Evolutionary conservation across 2,888 invertebrate genomes (phyloP).

Genomic region (Falcaria lacertinaria): DNA sequence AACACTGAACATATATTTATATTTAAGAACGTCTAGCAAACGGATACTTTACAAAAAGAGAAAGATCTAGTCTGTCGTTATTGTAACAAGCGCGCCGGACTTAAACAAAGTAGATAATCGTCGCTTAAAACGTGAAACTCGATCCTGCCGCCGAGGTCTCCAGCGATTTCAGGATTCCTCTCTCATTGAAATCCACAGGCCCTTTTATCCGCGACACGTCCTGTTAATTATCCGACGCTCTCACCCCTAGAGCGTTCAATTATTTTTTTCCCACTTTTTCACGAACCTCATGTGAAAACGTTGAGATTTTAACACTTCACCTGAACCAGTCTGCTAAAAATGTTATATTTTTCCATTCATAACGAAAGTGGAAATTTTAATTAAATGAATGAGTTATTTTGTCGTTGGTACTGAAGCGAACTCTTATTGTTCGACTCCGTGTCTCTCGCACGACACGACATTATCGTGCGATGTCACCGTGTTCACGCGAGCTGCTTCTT

Average conservation of each 20-base stretch:
- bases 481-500: conserved; percentile 23
- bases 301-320: conserved; percentile 78
- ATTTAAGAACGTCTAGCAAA: conserved; percentile 33
- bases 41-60: conserved; percentile 32
- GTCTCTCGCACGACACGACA: conserved; percentile 28
- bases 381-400: conserved; percentile 66
- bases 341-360: conserved; percentile 53
- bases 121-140: conserved; percentile 59
- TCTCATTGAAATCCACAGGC: conserved; percentile 69
- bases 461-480: conserved; percentile 23
- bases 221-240: conserved; percentile 77
- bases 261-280: conserved; percentile 71
- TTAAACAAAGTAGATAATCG: conserved; percentile 62
- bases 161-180: conserved; percentile 50
- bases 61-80: conserved; percentile 37
- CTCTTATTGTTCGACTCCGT: conserved; percentile 27
- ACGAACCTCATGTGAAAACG: conserved; percentile 72
- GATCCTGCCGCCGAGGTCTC: conserved; percentile 41
- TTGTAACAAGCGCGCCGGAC: conserved; percentile 45
- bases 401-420: conserved; percentile 38
- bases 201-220: conserved; percentile 76
- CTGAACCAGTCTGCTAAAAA: conserved; percentile 68
- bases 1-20: conserved; percentile 37
- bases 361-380: conserved; percentile 60
- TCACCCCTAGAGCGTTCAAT: conserved; percentile 70